Base-by-base conservation (phyloP, 1,140 invertebrate species). In the Brachionus paranguensis region DNA sequence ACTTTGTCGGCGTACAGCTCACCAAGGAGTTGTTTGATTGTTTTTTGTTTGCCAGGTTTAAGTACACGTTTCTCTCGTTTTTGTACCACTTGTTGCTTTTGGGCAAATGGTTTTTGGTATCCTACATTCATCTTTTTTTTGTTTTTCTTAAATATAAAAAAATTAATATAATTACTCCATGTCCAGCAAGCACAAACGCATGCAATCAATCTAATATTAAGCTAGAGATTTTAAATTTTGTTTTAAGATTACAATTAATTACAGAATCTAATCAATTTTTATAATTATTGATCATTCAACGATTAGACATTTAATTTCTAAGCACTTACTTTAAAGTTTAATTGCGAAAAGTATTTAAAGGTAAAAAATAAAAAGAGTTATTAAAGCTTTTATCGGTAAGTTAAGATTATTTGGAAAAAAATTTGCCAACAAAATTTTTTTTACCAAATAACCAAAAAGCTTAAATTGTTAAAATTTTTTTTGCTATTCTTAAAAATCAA, bases 1-100 rank as follows among this genome's bases (percentile, higher is more conserved):
- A 86, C 86, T 79, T 87, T 87, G 65, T 90, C 89, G 3, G 86
- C 86, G 85, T 88, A 90, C 8, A 90, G 85, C 85, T 89, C 86
- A 41, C 88, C 89, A 6, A 90, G 85, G 14, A 90, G 85, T 84
- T 90, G 87, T 86, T 89, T 89, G 27, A 88, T 87, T 8, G 89
- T 89, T 83, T 89, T 86, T 84, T 24, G 79, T 55, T 78, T 86
- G 55, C 41, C 41, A 17, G 6, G 85, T 84, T 78, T 86, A 85
- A 29, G 50, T 85, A 84, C 86, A 86, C n/a, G 78, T 84, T 81
- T 74, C 68, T 83, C 68, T 72, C 33, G 81, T 85, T 84, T 72
- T 17, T 37, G 37, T 11, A 64, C 41, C 2, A 33, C 41, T 43
- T 45, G 29, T 76, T 84, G 65, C n/a, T 84, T 72, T 53, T 84